Evolutionary conservation across 1,140 invertebrate species (phyloP), one percentile per base, ranked within the genome.

Genomic region (Drosophila santomea): DNA sequence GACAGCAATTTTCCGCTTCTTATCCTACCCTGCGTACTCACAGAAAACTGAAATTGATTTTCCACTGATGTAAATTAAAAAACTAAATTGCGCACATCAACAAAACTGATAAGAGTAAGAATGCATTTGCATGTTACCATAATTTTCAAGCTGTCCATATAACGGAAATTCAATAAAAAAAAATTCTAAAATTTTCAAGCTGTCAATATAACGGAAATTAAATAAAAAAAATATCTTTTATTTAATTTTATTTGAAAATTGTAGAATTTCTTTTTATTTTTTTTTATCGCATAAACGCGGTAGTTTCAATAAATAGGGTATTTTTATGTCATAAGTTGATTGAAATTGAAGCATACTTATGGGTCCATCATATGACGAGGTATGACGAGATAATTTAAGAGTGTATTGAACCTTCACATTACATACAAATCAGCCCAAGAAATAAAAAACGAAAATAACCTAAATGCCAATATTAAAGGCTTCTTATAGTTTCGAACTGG

Each of bases 1-100:
- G 60, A 54, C 48, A 55, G 17, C 51, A 39, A 52, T 60, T 52
- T 67, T 59, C 45, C 43, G 55, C 23, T 39, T 23, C 25, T 15
- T 43, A 55, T 23, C 25, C 55, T 45, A 25, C n/a, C 8, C 14
- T 52, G 35, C 28, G 28, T n/a, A n/a, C 10, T 2, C 14, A 1
- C 45, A 15, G 47, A 15, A 35, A 75, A 39, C 55, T 36, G 44
- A 75, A 71, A 71, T 72, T 72, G 25, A 77, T 77, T 77, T 77
- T 39, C 39, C n/a, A 35, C 17, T 45, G 45, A 66, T 64, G 17
- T 28, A 56, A 75, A 75, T 58, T 51, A 61, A 74, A 51, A 51
- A 51, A 71, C 56, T 55, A 74, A 69, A 57, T 32, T 48, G 38
- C 38, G 48, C 12, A 23, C 60, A 23, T 52, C 48, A 39, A 44